Base-by-base conservation (phyloP, 2,797 vertebrate genomes). In the Taeniopygia guttata region DNA sequence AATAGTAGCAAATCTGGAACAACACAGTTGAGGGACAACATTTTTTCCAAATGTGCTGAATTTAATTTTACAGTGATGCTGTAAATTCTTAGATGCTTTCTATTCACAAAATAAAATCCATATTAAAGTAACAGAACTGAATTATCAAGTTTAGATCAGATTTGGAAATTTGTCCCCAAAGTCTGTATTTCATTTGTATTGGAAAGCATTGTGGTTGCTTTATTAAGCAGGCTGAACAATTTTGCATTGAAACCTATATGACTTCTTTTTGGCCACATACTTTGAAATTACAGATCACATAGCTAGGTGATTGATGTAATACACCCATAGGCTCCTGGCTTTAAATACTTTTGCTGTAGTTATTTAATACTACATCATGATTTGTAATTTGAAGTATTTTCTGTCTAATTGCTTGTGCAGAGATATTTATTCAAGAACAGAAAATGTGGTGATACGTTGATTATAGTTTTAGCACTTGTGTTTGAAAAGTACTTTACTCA, bases 1-100 rank as follows among this genome's bases (percentile, higher is more conserved):
- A 94, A 83, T 92, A 86, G 77, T 13, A 78, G 10, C 58, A 87
- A 83, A 89, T 77, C 84, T 80, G 87, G 54, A 92, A 46, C 25
- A 85, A 70, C 9, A n/a, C 17, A 49, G 34, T 80, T 83, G 22
- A 83, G 32, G 15, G 40, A 45, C 45, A 70, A 54, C 7, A 9
- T 45, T 85, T 80, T 87, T 87, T 64, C 58, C 60, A 34, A 36
- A 45, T 68, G 5, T 78, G 49, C 48, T 63, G 40, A 62, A 75
- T 86, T 68, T 70, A 40, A 73, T 84, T 59, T 79, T 66, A 40
- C 6, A 72, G 2, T 32, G n/a, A 38, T 84, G 36, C 18, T 80
- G 10, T 51, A 27, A 42, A 40, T 81, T 59, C 25, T 83, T 45
- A 60, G 55, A 58, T 73, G 29, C 49, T 87, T 84, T 43, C 10